A percentile compares a stretch with the other conserved stretches of the same genome.
These are phyloP conservation scores for Monoplex corrugatus DNA, from an alignment of 2,888 invertebrate genomes.

Conservation along the genomic window DNA sequence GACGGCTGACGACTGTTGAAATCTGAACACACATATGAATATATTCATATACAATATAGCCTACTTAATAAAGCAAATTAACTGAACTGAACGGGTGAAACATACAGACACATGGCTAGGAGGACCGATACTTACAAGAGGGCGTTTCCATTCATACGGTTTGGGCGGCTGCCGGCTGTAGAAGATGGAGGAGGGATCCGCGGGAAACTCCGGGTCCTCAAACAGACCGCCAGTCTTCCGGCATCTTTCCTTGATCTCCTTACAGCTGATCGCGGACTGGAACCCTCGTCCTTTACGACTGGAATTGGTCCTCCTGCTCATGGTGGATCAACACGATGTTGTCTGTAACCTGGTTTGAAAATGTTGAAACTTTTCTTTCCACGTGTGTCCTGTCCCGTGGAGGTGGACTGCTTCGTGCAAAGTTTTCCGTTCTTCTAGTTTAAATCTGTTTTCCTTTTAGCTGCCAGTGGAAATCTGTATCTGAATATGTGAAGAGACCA, in stretches of 20 bases:
- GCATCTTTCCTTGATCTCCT: constrained; percentile 92
- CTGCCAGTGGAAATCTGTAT: no score
- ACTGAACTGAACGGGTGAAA: no score
- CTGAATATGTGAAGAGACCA: no score
- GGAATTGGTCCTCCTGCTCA: constrained; percentile 3
- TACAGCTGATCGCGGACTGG: constrained; percentile 84
- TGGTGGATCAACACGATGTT: background rate
- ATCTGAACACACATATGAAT: no score
- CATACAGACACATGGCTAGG: background rate
- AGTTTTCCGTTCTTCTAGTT: no score
- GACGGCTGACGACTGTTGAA: constrained; percentile 93
- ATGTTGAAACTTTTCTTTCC: no score
- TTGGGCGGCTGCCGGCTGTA: constrained; percentile 92
- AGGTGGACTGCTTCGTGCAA: constrained; percentile 39
- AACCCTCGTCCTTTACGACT: background rate
- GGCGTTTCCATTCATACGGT: constrained; percentile 94
- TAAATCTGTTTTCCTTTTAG: no score
- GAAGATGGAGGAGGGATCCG: constrained; percentile 90
- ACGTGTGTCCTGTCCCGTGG: background rate
- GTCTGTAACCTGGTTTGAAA: background rate
- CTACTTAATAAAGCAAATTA: no score
- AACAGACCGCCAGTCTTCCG: constrained; percentile 89
- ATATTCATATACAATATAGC: no score
- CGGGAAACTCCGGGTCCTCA: constrained; percentile 95
- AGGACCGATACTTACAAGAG: constrained; percentile 83